Percentiles rank a stretch among this genome's conserved stretches.
These are phyloP conservation scores for Charanyca ferruginea DNA, from an alignment of 2,888 invertebrate species.

Conservation along the genomic window DNA sequence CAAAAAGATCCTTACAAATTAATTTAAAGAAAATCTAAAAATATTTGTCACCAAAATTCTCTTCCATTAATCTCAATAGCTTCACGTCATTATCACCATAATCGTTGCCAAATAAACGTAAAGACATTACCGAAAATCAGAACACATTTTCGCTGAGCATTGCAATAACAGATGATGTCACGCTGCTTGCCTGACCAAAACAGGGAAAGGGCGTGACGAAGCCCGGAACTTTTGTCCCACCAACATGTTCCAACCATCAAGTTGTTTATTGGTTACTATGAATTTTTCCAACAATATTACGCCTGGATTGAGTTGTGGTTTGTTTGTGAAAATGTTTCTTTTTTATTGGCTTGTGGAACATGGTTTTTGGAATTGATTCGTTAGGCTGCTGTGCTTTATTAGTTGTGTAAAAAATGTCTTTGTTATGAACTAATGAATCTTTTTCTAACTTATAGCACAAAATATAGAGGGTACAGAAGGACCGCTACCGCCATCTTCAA, in stretches of 20 bases:
- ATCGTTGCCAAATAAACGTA: constrained; percentile 19
- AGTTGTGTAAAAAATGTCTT: neutral
- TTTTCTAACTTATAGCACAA: no score
- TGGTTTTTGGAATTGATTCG: constrained; percentile 19
- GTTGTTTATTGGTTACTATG: constrained; percentile 62
- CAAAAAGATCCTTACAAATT: no score
- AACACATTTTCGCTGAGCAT: constrained; percentile 18
- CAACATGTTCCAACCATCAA: constrained; percentile 38
- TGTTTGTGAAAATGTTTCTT: constrained; percentile 23
- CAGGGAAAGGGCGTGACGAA: constrained; percentile 71
- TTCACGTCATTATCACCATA: neutral
- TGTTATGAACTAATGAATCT: neutral
- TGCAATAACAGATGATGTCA: constrained; percentile 56
- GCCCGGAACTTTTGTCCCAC: constrained; percentile 41
- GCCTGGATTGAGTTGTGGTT: constrained; percentile 45
- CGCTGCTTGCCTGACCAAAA: constrained; percentile 58
- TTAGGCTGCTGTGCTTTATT: neutral
- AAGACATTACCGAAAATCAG: constrained; percentile 17
- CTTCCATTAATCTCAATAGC: neutral
- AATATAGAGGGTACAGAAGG: no score
- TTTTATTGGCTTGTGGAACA: constrained; percentile 39
- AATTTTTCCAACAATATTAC: constrained; percentile 53
- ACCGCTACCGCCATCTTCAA: no score
- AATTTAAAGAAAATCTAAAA: neutral
- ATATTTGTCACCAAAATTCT: neutral